Conservation (phyloP, 2,113 vertebrate species). For the Puffinus mauretanicus region DNA sequence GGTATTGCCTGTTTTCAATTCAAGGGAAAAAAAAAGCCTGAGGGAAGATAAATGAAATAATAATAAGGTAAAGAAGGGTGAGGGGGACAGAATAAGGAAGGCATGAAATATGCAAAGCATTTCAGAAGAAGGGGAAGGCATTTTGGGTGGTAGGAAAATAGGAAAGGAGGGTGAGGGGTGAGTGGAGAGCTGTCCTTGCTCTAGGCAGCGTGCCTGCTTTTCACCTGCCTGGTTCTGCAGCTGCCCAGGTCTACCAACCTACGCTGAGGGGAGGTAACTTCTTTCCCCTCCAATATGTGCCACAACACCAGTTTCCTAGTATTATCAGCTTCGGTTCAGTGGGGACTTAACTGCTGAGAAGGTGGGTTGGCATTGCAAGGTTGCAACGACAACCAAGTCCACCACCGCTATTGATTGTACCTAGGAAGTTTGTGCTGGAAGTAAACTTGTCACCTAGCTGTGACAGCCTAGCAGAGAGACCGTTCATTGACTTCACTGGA, state of each 20-base stretch:
- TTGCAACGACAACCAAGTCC: neutral
- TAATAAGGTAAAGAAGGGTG: neutral
- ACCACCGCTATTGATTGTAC: neutral
- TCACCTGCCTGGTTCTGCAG: neutral
- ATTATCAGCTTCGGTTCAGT: neutral
- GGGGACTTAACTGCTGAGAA: neutral
- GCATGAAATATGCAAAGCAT: neutral
- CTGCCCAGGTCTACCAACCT: neutral
- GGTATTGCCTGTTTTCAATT: neutral
- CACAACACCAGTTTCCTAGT: neutral
- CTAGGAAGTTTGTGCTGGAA: neutral
- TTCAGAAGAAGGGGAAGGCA: neutral
- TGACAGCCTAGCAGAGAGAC: neutral
- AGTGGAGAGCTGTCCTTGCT: neutral
- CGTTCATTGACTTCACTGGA: neutral
- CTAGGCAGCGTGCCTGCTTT: neutral
- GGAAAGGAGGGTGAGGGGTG: neutral
- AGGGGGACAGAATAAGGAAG: neutral
- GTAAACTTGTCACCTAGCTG: neutral
- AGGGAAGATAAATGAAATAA: neutral
- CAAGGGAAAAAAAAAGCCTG: neutral
- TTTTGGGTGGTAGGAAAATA: neutral
- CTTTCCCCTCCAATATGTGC: neutral
- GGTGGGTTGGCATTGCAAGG: neutral
- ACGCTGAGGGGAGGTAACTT: neutral